Conservation (phyloP, 2,113 vertebrate genomes). For the Alouatta palliata region DNA sequence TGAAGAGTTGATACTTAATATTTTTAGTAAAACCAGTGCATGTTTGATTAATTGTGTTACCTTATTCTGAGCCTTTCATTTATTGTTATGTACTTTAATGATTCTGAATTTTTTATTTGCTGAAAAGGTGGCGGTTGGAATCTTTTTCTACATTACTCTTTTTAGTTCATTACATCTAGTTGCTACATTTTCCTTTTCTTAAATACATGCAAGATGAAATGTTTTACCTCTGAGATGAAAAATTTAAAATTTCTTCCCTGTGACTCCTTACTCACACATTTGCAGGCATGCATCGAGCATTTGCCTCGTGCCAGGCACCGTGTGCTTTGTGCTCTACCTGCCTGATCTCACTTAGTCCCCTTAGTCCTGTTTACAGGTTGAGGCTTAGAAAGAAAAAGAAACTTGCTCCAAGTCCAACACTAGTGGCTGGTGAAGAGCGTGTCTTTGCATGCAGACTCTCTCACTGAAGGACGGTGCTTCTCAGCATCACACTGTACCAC, state of each 20-base stretch:
- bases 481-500: fast-evolving
- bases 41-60: not conserved
- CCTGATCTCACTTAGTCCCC: not conserved
- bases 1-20: conserved; percentile 39
- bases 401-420: not conserved
- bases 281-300: fast-evolving
- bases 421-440: not conserved
- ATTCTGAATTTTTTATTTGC: conserved; percentile 2
- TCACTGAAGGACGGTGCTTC: not conserved
- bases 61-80: not conserved
- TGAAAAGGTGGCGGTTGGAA: not conserved
- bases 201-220: not conserved
- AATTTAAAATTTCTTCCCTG: not conserved
- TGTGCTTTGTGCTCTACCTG: not conserved
- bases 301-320: fast-evolving
- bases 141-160: not conserved
- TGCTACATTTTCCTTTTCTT: not conserved
- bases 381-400: not conserved
- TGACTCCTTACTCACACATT: not conserved
- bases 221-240: not conserved
- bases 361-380: not conserved
- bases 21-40: not conserved
- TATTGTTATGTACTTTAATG: not conserved
- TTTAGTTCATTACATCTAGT: not conserved
- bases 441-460: not conserved